Evolutionary conservation across 1,140 invertebrate genomes (phyloP), one percentile per base, ranked within the genome.

Genomic region (Drosophila sp.): DNA sequence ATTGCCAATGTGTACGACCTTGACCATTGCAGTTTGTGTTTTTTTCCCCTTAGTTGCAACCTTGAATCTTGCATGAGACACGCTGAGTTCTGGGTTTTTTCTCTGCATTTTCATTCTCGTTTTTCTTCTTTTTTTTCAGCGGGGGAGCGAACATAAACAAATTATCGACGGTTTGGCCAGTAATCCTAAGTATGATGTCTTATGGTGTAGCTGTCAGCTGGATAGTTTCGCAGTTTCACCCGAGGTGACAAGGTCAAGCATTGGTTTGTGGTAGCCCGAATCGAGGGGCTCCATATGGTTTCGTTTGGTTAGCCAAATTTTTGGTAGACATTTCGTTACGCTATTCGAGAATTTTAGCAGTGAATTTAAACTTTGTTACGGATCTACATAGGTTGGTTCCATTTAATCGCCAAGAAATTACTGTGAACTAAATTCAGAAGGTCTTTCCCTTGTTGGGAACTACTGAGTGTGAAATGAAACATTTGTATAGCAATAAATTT

Each of bases 1-100:
- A 63, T 66, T 74, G 76, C 80, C 80, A 89, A 87, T 89, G 89
- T 80, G 83, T 67, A 40, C 41, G 83, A 76, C 83, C 83, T 87
- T 86, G 83, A 69, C 44, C 44, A 40, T 30, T 41, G 44, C 35
- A 68, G 47, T 60, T 67, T 33, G 57, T 61, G 33, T 35, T 8
- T 35, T 38, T 35, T 38, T 38, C 4, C 35, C 10, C 32, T 32
- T 27, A 54, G 32, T 41, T 70, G 64, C 74, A 78, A 57, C 83
- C 83, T 86, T 87, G 76, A 79, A 55, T 30, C 10, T 50, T 62
- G 35, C 66, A 64, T 60, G 47, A 38, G 55, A 32, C 40, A 30
- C 69, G 65, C 62, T 65, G 57, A 35, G 71, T 41, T 38, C 66
- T 56, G 4, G 32, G 23, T 8, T 30, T 29, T 44, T n/a, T 30